Conservation (phyloP, 2,888 invertebrate species). For the Microctonus brassicae region DNA sequence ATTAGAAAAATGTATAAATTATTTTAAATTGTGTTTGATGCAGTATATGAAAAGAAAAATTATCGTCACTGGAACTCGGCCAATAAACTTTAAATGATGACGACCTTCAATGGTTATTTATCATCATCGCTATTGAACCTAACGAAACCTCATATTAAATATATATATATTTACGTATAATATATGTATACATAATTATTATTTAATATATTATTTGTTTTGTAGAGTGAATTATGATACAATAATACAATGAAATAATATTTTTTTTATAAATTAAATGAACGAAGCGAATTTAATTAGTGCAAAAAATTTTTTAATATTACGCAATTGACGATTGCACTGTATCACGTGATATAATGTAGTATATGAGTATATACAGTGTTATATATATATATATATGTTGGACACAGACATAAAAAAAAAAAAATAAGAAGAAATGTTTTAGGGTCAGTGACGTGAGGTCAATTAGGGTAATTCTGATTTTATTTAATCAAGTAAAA, state of each 20-base stretch:
- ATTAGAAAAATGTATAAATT: background rate
- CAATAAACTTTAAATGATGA: slow-evolving; percentile 42
- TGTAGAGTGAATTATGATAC: background rate
- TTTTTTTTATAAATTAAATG: background rate
- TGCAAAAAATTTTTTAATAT: background rate
- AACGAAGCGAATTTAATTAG: background rate
- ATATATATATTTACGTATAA: no score
- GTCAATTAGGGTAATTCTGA: background rate
- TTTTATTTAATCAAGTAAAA: background rate
- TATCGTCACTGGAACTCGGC: slow-evolving; percentile 43
- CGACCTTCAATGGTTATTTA: slow-evolving; percentile 39
- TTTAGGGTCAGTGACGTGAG: background rate
- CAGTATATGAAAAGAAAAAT: background rate
- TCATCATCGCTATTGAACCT: slow-evolving; percentile 15
- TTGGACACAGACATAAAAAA: background rate
- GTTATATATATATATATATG: background rate
- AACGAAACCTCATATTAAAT: background rate
- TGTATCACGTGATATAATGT: background rate
- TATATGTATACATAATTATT: background rate
- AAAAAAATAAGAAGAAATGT: background rate
- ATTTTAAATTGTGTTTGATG: background rate
- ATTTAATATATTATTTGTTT: background rate
- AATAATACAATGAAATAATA: background rate
- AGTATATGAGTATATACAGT: background rate
- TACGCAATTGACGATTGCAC: background rate